phyloP scores from a whole-genome alignment of 2,888 invertebrate species.

The Epirrhoe alternata region DNA sequence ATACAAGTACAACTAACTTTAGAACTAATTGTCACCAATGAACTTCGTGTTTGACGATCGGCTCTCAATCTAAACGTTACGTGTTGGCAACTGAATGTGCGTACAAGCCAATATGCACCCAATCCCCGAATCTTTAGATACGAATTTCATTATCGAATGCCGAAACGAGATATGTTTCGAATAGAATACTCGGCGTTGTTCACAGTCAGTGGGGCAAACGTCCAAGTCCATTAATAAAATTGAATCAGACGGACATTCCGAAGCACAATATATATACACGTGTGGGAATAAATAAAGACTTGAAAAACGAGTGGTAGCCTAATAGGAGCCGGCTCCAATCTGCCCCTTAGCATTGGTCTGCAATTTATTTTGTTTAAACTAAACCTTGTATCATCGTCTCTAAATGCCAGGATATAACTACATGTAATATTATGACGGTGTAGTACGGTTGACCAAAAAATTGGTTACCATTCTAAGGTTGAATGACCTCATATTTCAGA shows the following conservation, averaged over 20 bases:
- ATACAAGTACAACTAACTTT: background rate
- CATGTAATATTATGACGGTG: too few species aligned
- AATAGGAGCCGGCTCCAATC: slow-evolving; percentile 31
- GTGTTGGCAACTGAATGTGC: slow-evolving; percentile 47
- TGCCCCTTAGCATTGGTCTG: background rate
- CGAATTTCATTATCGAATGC: slow-evolving; percentile 54
- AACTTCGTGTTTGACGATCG: slow-evolving; percentile 4
- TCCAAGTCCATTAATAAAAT: slow-evolving; percentile 85
- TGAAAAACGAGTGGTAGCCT: slow-evolving; percentile 40
- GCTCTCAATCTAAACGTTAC: slow-evolving; percentile 38
- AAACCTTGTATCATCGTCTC: background rate
- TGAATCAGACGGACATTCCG: slow-evolving; percentile 84
- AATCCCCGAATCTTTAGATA: slow-evolving; percentile 58
- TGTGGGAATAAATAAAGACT: slow-evolving; percentile 74
- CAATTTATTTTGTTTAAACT: background rate
- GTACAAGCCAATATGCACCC: slow-evolving; percentile 54
- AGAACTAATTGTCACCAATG: background rate
- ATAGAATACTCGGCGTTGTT: slow-evolving; percentile 70
- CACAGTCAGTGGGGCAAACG: slow-evolving; percentile 82
- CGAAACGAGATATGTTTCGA: slow-evolving; percentile 67
- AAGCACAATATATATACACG: slow-evolving; percentile 77
- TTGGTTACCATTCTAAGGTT: too few species aligned
- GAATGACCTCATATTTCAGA: too few species aligned
- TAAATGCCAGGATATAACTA: too few species aligned
- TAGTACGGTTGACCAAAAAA: too few species aligned